A percentile compares a stretch with the other conserved stretches of the same genome.
phyloP scores from a whole-genome alignment of 1,140 invertebrate genomes.

The Acyrthosiphon pisum region DNA sequence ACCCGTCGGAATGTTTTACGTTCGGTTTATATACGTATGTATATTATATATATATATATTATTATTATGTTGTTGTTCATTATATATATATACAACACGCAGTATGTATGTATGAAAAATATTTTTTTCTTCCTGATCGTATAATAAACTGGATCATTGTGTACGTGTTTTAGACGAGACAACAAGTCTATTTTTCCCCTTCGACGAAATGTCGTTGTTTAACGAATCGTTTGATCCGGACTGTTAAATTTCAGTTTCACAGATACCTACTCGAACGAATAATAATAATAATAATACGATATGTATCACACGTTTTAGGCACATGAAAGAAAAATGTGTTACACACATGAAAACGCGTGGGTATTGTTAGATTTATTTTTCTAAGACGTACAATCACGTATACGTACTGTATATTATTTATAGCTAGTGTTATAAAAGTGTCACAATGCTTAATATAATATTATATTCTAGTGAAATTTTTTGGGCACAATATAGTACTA shows the following conservation, averaged over 20 bases:
- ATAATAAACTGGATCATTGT: constrained; percentile 24
- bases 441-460: background rate
- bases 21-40: background rate
- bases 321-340: background rate
- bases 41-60: background rate
- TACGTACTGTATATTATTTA: background rate
- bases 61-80: background rate
- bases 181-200: background rate
- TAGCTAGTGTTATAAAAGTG: background rate
- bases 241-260: background rate
- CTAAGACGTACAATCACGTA: background rate
- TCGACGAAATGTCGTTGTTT: background rate
- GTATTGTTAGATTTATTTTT: constrained; percentile 10
- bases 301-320: constrained; percentile 1
- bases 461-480: background rate
- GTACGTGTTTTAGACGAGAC: background rate
- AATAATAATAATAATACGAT: background rate
- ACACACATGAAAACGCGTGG: background rate
- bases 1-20: constrained; percentile 16
- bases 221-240: background rate
- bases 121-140: background rate
- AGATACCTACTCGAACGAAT: background rate
- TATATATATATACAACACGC: background rate
- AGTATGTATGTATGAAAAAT: background rate
- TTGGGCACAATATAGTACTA: background rate